Percentiles rank a stretch among this genome's conserved stretches.
These are phyloP conservation scores for Blera fallax DNA, from an alignment of 2,888 invertebrate genomes.

Conservation along the genomic window DNA sequence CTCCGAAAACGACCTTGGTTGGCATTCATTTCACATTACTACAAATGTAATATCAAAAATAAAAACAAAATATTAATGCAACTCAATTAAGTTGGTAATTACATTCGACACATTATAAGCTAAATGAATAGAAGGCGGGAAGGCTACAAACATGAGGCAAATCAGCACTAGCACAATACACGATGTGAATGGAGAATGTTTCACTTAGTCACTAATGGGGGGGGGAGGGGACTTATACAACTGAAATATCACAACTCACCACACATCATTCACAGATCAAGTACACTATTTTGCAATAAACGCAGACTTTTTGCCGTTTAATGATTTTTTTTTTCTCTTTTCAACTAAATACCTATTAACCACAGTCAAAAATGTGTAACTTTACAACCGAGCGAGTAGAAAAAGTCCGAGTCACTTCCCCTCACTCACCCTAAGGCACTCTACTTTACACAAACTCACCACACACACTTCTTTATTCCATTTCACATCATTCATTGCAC, in stretches of 20 bases:
- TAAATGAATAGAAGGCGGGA: conserved; percentile 40
- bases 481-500: conserved; percentile 64
- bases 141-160: conserved; percentile 22
- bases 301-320: background rate
- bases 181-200: conserved; percentile 25
- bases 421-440: background rate
- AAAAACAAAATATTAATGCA: conserved; percentile 31
- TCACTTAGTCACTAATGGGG: background rate
- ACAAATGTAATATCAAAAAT: background rate
- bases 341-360: conserved; percentile 3
- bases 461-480: conserved; percentile 53
- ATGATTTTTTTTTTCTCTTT: conserved; percentile 7
- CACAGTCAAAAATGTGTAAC: conserved; percentile 34
- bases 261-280: conserved; percentile 33
- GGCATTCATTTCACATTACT: background rate
- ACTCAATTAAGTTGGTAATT: conserved; percentile 39
- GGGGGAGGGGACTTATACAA: conserved; percentile 2
- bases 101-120: conserved; percentile 23
- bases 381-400: conserved; percentile 32
- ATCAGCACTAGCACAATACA: background rate
- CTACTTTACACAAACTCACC: conserved; percentile 46
- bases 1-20: conserved; percentile 23
- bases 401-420: conserved; percentile 29
- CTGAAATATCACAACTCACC: conserved; percentile 41
- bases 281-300: conserved; percentile 4